Evolutionary conservation across 1,140 invertebrate genomes (phyloP), one percentile per base, ranked within the genome.

Genomic region (Protaetia brevitarsis): DNA sequence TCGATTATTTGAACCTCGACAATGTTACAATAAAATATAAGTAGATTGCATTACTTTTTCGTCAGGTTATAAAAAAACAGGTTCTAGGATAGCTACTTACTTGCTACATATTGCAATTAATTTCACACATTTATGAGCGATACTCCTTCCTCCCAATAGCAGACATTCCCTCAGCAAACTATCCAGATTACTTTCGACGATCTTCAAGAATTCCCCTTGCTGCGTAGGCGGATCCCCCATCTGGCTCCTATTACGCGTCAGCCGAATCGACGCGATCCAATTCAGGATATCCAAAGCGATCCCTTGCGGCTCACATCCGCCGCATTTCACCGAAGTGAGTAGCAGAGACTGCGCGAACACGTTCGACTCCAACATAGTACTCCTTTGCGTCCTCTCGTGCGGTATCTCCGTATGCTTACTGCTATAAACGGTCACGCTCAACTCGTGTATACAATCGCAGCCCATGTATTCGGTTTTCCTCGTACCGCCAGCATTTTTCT

Each of bases 391-490:
- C 56, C 89, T 87, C 73, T 94, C 92, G 78, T 91, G 87, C 0
- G 85, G 84, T 66, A 93, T 83, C 45, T 84, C 83, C 0, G 87
- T 87, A 68, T 83, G 83, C 74, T 89, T 89, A 34, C 86, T 85
- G 63, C 86, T 87, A 16, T 91, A 82, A 7, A 96, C 86, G 0
- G 92, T 94, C 56, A 96, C 87, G 5, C 94, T 95, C 29, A 97
- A 85, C 81, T 96, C 94, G 73, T 95, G 91, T 56, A 97, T 83
- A 87, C 91, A 93, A 79, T 96, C 94, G 82, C 94, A 96, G 26
- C 94, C 89, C 73, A 85, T 83, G 69, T 87, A 87, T 63, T 74
- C 72, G 21, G 51, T 70, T 73, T 75, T 76, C 10, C 68, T 61
- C n/a, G 58, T 37, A 1, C 45, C 11, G 68, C 16, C 62, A 61